Evolutionary conservation across 2,113 vertebrate species (phyloP).

Genomic region (Psittacus erithacus): DNA sequence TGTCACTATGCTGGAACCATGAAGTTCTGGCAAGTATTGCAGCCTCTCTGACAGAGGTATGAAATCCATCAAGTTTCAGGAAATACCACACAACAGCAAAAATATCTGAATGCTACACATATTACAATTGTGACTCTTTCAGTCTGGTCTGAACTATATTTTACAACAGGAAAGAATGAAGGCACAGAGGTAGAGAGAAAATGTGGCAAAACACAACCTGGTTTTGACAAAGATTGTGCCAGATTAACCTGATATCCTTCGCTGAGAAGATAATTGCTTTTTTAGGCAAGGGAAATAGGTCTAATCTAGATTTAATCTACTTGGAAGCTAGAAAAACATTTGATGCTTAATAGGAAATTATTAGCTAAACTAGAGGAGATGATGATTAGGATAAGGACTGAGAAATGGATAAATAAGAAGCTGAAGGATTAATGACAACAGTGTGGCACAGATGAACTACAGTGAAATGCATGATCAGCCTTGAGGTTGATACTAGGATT

Average conservation of each 20-base stretch:
- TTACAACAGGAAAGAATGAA: neutral
- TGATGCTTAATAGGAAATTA: neutral
- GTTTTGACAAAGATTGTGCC: neutral
- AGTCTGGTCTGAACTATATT: neutral
- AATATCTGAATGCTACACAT: neutral
- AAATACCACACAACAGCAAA: neutral
- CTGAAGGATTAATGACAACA: neutral
- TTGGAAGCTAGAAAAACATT: neutral
- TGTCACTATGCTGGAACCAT: neutral
- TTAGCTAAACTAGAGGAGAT: neutral
- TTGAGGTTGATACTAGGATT: neutral
- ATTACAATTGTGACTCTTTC: neutral
- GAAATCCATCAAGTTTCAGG: neutral
- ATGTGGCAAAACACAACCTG: neutral
- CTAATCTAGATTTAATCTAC: conserved; percentile 20
- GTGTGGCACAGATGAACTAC: neutral
- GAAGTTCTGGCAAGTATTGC: neutral
- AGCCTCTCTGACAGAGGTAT: rapidly evolving
- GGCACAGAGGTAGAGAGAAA: neutral
- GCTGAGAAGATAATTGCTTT: conserved; percentile 12
- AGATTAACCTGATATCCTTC: neutral
- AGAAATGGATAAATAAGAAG: neutral
- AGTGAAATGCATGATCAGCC: neutral
- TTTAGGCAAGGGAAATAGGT: conserved; percentile 3
- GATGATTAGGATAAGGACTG: neutral